Evolutionary conservation across 2,797 vertebrate species (phyloP), one percentile per base, ranked within the genome.

Genomic region (Sylvilagus floridanus): DNA sequence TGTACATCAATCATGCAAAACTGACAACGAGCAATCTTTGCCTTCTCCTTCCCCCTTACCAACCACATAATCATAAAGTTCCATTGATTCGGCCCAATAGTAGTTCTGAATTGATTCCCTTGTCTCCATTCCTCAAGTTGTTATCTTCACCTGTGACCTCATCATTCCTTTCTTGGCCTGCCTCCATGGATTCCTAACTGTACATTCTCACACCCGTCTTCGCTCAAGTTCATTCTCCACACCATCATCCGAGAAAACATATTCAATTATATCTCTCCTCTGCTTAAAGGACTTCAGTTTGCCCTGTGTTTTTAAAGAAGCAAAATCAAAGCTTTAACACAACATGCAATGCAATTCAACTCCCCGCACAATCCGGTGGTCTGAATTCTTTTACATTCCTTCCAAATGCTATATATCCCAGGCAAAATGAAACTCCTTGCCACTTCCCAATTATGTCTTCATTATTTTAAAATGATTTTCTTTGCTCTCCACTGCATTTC

Each of bases 281-380:
- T 90, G 62, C 57, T 91, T 60, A 35, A 90, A 47, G 66, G 42
- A 52, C 13, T 79, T 94, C 42, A 47, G 11, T 26, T 78, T 16
- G 52, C 30, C 91, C 68, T 72, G 0, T 35, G 21, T n/a, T 84
- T 73, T 32, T 22, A 86, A 68, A 60, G 12, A n/a, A 28, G 76
- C 24, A 69, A 85, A 92, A 91, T 21, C 66, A 94, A 94, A 93
- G 69, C 62, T 86, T 82, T 42, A 85, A 62, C 22, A 28, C 11
- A 28, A 69, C 5, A 16, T 30, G 9, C 37, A 35, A 35, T 13
- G 50, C 11, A n/a, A 7, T 85, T 35, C 16, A 24, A 63, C 81
- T 73, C n/a, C n/a, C 37, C 50, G 77, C 50, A 65, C 24, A 35
- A 63, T 7, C 69, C 69, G 47, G 13, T 93, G 57, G 19, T 24